Conservation (phyloP, 2,888 invertebrate genomes). For the Caenorhabditis zanzibari region DNA sequence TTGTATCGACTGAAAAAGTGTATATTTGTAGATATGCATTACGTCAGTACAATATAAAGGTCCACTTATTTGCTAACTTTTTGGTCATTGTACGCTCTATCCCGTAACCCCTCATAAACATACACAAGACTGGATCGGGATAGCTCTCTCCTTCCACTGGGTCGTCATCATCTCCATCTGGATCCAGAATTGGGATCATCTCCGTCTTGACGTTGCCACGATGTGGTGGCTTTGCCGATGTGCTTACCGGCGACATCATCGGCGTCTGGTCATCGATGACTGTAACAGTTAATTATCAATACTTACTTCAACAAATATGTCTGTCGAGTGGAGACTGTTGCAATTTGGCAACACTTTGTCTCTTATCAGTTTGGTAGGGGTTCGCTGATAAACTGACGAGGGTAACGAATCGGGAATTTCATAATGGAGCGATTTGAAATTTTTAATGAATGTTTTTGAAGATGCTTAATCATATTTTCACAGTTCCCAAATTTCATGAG, state of each 20-base stretch:
- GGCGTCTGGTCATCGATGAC: conserved; percentile 36
- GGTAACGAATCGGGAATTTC: neutral
- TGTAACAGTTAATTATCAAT: neutral
- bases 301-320: too few species aligned
- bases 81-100: neutral
- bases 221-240: conserved; percentile 11
- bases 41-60: too few species aligned
- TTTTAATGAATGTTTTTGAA: too few species aligned
- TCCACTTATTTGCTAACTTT: too few species aligned
- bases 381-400: too few species aligned
- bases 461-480: too few species aligned
- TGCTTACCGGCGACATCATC: conserved; percentile 29
- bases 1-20: conserved; percentile 57
- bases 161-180: conserved; percentile 47
- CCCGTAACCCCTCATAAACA: neutral
- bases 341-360: conserved; percentile 24
- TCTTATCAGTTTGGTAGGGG: conserved; percentile 16
- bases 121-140: conserved; percentile 61
- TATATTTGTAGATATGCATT: neutral
- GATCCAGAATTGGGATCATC: conserved; percentile 30
- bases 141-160: conserved; percentile 51
- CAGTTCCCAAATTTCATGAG: too few species aligned
- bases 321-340: neutral
- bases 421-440: neutral
- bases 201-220: conserved; percentile 42